Evolutionary conservation across 2,113 vertebrate genomes (phyloP), one percentile per base, ranked within the genome.

Genomic region (Spermophilus dauricus): DNA sequence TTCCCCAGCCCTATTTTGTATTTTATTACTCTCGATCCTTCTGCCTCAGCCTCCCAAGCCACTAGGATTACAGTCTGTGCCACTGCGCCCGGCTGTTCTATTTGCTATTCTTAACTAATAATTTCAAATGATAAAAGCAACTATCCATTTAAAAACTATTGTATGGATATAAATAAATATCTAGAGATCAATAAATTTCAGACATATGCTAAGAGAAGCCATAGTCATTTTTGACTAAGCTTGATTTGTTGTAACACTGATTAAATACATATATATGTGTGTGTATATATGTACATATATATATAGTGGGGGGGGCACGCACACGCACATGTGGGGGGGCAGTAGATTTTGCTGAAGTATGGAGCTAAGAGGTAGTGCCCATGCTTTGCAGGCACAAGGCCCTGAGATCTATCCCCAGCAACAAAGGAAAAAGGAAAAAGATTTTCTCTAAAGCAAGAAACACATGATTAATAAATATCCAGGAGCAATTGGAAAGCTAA

Each of bases 361-460:
- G 24, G 2, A 28, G n/a, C 26, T 77, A n/a, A 34, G 8, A 53
- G 8, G 18, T 67, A 69, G 11, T 84, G 4, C 2, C 1, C 42
- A 65, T 51, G 16, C 4, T 39, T 58, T 75, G 4, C 24, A 37
- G 16, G 56, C 28, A 11, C 39, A 42, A 86, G 42, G 72, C 13
- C 58, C 45, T 56, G 28, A 32, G 4, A 69, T 45, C 58, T 28
- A 42, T 20, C 48, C 9, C 30, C 13, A 80, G 22, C 14, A 87
- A 9, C 37, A 80, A 70, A 78, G 22, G 9, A 8, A 34, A 86
- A 63, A 63, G 56, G 28, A 80, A 45, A 18, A 94, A 81, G 39
- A 67, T 17, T 84, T 83, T 22, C 8, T 10, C 77, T 77, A 85
- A 94, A 84, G 70, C 37, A 94, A 87, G 58, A 89, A 95, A 95